Evolutionary conservation across 2,113 vertebrate species (phyloP).

Genomic region (Bothrops jararaca): DNA sequence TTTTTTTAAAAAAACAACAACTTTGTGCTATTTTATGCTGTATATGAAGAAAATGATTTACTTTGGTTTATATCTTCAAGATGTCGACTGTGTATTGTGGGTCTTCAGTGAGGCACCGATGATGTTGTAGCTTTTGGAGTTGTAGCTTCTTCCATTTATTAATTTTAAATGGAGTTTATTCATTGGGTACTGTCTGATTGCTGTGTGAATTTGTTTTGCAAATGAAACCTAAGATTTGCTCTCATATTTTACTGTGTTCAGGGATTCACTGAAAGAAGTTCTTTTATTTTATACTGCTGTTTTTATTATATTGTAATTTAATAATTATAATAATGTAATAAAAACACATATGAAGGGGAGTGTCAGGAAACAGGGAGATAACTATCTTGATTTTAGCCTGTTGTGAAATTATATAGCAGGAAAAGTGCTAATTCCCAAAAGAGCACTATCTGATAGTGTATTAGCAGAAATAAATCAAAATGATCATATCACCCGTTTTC

Average conservation of each 20-base stretch:
- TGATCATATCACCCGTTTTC: not conserved
- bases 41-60: not conserved
- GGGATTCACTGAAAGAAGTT: not conserved
- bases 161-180: not conserved
- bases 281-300: constrained; percentile 7
- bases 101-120: not conserved
- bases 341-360: not conserved
- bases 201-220: not conserved
- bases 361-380: not conserved
- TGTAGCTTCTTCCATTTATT: not conserved
- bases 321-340: not conserved
- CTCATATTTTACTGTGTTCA: not conserved
- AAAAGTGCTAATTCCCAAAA: not conserved
- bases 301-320: not conserved
- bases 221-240: not conserved
- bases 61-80: not conserved
- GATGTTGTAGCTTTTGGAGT: not conserved
- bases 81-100: not conserved
- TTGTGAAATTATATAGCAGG: not conserved
- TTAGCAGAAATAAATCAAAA: not conserved
- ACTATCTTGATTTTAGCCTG: not conserved
- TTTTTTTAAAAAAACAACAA: not conserved
- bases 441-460: not conserved
- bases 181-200: too few relatives aligned
- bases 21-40: not conserved